These are phyloP conservation scores for Gulo gulo DNA, from an alignment of 2,113 vertebrate genomes.

Conservation along the genomic window DNA sequence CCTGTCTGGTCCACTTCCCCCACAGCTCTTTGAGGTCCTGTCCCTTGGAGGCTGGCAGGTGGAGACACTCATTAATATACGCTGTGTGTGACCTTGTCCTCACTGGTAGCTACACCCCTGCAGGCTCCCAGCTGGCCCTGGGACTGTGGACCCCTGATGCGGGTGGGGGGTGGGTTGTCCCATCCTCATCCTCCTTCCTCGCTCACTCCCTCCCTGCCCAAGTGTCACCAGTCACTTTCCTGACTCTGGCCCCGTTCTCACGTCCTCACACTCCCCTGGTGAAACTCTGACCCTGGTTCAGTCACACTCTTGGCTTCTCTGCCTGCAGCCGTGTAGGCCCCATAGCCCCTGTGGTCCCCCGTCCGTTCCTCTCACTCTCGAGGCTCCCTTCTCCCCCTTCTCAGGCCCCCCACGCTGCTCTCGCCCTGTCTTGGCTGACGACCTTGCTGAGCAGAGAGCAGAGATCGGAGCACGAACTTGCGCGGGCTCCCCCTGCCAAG, in stretches of 20 bases:
- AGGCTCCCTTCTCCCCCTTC: too few species aligned
- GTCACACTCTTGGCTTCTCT: accelerated
- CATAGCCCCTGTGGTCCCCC: accelerated
- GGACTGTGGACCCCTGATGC: too few species aligned
- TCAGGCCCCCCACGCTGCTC: neutral
- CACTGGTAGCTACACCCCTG: neutral
- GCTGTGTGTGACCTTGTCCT: neutral
- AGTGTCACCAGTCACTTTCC: neutral
- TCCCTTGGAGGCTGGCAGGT: neutral
- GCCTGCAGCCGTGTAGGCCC: accelerated
- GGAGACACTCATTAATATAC: neutral
- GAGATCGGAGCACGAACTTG: neutral
- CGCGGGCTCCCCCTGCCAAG: neutral
- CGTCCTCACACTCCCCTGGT: neutral
- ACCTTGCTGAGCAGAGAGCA: neutral
- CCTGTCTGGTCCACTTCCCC: neutral
- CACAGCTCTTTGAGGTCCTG: neutral
- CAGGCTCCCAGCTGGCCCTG: neutral
- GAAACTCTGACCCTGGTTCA: neutral
- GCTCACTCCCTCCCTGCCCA: too few species aligned
- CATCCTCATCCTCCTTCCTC: neutral
- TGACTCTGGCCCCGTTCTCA: neutral
- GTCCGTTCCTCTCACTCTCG: neutral
- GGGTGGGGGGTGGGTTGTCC: accelerated
- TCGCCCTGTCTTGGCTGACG: neutral